Evolutionary conservation across 2,888 invertebrate species (phyloP), one percentile per base, ranked within the genome.

Genomic region (Scaptomyza flava): DNA sequence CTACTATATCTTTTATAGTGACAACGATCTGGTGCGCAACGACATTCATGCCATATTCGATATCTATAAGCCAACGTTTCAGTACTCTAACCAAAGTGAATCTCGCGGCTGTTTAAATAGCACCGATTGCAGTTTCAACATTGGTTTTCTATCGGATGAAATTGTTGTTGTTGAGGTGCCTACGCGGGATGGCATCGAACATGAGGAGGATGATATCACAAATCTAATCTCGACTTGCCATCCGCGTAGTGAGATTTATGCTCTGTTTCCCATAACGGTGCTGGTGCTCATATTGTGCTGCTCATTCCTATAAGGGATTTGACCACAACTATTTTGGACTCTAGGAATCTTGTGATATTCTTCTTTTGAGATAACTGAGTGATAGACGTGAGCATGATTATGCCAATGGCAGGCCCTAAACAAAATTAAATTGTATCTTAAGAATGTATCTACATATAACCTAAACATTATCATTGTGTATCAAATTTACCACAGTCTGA

Each of bases 1-100:
- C 90, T 97, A 97, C 92, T 97, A 97, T 84, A 96, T 97, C 79
- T 97, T 97, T 92, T 97, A 96, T 89, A 96, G 96, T 82, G 96
- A 97, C 90, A 96, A 97, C 92, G 96, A 96, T 90, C 93, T 95
- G 79, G 94, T 95, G 9, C 94, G 93, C 50, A 97, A 97, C 91
- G 95, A 96, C 88, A 96, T 97, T 81, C 96, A 96, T 91, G 96
- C 96, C 6, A 94, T 96, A 70, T 96, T 97, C 90, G 96, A 97
- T 92, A 96, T 97, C 87, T 95, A 95, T 86, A 97, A 97, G 86
- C 96, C 96, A 12, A 96, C 96, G 75, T 96, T 96, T 92, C 95
- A 95, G 87, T 96, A 95, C 90, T 94, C 95, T 41, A 91, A 92
- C 41, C 63, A 90, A 5, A 89, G 88, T 17, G 87, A 90, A 11